These are phyloP conservation scores for Triplophysa dalaica DNA, from an alignment of 2,113 vertebrate genomes.

Conservation along the genomic window DNA sequence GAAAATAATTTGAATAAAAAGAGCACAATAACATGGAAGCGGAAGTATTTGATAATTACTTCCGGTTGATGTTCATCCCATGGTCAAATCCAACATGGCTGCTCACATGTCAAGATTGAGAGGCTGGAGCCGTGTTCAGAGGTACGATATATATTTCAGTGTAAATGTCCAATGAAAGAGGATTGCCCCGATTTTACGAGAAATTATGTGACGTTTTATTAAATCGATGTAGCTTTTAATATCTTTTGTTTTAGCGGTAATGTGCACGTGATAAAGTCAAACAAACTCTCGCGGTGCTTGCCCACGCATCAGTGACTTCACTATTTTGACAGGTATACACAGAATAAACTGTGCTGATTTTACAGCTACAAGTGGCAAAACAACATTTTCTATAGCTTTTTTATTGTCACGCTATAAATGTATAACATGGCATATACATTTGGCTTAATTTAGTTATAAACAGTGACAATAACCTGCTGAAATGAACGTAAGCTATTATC, in stretches of 20 bases:
- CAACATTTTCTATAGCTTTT: background rate
- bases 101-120: constrained; percentile 76
- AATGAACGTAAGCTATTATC: too few relatives aligned
- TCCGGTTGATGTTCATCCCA: constrained; percentile 60
- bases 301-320: background rate
- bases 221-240: background rate
- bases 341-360: background rate
- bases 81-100: constrained; percentile 78
- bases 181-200: background rate
- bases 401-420: background rate
- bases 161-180: too few relatives aligned
- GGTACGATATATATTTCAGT: constrained; percentile 62
- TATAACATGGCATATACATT: too few relatives aligned
- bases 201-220: background rate
- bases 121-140: constrained; percentile 72
- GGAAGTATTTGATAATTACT: constrained; percentile 53
- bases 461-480: too few relatives aligned
- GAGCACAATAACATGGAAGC: background rate
- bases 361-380: background rate
- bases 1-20: too few relatives aligned
- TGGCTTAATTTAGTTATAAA: too few relatives aligned
- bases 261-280: constrained; percentile 5
- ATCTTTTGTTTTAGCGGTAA: background rate
- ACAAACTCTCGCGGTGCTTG: background rate
- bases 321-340: background rate